Conservation (phyloP, 2,797 vertebrate species). For the Cossypha polioptera region DNA sequence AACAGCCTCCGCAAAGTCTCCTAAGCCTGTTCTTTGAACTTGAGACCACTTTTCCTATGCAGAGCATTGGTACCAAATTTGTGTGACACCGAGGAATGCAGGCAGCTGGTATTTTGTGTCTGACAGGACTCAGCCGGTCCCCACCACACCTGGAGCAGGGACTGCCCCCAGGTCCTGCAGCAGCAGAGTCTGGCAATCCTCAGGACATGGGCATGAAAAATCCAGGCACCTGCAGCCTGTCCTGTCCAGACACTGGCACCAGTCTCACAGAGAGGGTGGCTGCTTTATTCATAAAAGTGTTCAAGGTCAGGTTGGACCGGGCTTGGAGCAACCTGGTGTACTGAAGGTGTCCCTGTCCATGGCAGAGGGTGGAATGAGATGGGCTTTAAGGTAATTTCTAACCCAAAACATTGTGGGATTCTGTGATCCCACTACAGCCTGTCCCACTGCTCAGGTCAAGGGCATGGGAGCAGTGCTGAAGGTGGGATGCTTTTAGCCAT, state of each 20-base stretch:
- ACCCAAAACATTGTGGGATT: background rate
- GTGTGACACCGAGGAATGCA: background rate
- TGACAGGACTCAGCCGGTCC: background rate
- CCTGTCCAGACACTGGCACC: background rate
- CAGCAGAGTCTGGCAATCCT: background rate
- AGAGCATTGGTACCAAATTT: background rate
- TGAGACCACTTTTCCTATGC: background rate
- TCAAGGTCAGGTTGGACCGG: background rate
- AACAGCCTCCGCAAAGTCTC: background rate
- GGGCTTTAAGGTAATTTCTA: background rate
- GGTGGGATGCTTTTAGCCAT: accelerated
- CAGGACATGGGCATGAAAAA: accelerated
- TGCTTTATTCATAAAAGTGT: background rate
- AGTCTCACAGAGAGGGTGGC: background rate
- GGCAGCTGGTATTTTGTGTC: background rate
- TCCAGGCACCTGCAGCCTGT: background rate
- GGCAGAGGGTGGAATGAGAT: background rate
- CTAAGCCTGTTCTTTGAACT: background rate
- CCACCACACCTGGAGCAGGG: background rate
- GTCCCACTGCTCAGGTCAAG: background rate
- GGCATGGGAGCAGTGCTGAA: accelerated
- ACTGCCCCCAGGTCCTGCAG: background rate
- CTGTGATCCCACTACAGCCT: background rate
- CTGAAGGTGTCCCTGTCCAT: background rate
- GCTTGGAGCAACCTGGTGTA: background rate